These are phyloP conservation scores for Heliconius congener DNA, from an alignment of 1,140 invertebrate genomes.

Conservation along the genomic window DNA sequence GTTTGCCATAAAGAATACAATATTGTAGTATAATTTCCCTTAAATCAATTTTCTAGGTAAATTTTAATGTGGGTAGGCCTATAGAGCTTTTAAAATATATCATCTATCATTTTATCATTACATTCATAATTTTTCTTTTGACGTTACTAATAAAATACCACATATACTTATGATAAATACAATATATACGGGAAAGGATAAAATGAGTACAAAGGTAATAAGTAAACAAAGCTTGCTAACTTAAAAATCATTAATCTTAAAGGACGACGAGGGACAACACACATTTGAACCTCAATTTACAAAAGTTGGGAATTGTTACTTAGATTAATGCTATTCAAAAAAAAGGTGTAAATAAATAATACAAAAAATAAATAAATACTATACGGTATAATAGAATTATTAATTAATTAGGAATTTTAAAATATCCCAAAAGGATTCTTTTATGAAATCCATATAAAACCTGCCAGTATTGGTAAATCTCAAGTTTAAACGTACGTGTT, in stretches of 20 bases:
- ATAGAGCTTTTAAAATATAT: no score
- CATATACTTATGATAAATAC: no score
- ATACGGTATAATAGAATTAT: neutral
- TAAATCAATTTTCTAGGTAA: no score
- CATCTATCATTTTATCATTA: no score
- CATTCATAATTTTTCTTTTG: neutral
- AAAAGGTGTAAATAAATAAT: neutral
- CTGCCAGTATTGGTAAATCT: neutral
- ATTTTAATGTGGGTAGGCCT: no score
- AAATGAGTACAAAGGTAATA: neutral
- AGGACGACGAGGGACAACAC: conserved; percentile 1
- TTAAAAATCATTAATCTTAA: conserved; percentile 6
- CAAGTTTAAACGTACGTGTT: neutral
- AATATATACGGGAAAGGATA: neutral
- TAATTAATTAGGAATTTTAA: neutral
- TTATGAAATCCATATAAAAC: neutral
- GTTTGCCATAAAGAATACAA: no score
- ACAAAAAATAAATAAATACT: neutral
- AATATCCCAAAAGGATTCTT: neutral
- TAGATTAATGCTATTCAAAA: neutral
- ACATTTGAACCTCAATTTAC: neutral
- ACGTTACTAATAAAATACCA: no score
- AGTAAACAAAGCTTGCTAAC: neutral
- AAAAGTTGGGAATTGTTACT: neutral
- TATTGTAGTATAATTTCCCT: no score